Base-by-base conservation (phyloP, 2,888 invertebrate genomes). In the Drosophila mimica region DNA sequence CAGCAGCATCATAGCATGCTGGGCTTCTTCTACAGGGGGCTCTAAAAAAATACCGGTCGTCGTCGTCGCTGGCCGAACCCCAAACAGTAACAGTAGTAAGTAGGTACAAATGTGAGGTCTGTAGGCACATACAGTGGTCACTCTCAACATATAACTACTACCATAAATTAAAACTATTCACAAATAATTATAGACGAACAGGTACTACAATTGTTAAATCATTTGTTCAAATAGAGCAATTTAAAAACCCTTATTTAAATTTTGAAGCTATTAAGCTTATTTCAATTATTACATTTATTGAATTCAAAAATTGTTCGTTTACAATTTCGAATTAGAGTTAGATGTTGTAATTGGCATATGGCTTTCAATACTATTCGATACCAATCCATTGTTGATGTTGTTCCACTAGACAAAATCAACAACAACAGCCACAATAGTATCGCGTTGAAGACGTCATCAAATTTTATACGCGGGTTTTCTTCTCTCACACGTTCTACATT, bases 361-460 rank as follows among this genome's bases (percentile, higher is more conserved):
- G 4, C 53, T 46, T 56, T 54, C 71, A 60, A 75, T 79, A 76
- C 46, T 77, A 52, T 72, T 59, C 63, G 61, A 60, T 73, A 67
- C 38, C 58, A 70, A 67, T 76, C 38, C 54, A 72, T 70, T 83
- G 76, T 66, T 73, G 40, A 33, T 80, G 54, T 40, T 79, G 57
- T 54, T 84, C 17, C 53, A 59, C 60, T 62, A 77, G 54, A 73
- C 62, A 38, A n/a, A 13, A 51, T 7, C 17, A 25, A 33, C 20
- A 59, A 34, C 48, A 75, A 69, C 31, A 63, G 43, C 33, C 52
- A 36, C 46, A 74, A 40, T 53, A 53, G 53, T 70, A 74, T 79
- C 65, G 81, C 69, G 75, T 61, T 88, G 88, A 80, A 88, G 86
- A 89, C 90, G 85, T 85, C 90, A 89, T 89, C 85, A 88, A 80